These are phyloP conservation scores for Tiliqua scincoides DNA, from an alignment of 2,113 vertebrate genomes.

Conservation along the genomic window DNA sequence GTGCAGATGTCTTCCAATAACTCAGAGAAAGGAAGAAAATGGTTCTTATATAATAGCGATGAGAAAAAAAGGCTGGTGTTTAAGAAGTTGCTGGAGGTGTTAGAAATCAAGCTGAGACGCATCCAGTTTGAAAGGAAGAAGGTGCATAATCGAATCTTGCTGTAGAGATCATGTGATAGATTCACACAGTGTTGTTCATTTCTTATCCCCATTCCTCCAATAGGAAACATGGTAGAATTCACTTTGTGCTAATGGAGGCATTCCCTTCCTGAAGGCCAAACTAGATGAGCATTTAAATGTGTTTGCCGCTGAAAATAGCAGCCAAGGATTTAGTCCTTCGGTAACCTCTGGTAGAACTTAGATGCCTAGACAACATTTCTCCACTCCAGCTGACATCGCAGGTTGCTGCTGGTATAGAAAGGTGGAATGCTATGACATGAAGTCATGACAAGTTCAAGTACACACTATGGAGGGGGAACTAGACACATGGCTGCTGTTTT, in stretches of 20 bases:
- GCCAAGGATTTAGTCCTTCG: not conserved
- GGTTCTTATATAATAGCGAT: not conserved
- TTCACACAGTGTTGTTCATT: not conserved
- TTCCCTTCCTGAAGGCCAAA: not conserved
- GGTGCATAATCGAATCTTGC: not conserved
- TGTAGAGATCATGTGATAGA: not conserved
- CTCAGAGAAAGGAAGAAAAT: constrained; percentile 5
- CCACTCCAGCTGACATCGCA: not conserved
- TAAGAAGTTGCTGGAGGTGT: not conserved
- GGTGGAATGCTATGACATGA: not conserved
- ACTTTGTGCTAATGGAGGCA: not conserved
- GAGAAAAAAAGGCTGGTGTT: not conserved
- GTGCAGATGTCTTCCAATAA: not conserved
- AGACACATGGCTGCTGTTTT: too few species aligned
- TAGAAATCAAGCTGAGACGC: constrained; percentile 5
- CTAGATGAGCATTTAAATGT: not conserved
- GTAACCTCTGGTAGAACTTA: not conserved
- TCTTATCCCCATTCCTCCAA: not conserved
- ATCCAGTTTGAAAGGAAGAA: not conserved
- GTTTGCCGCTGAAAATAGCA: not conserved
- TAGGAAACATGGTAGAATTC: not conserved
- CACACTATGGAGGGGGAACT: too few species aligned
- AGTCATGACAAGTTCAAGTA: too few species aligned
- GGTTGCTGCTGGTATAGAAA: not conserved
- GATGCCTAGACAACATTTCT: not conserved